Conservation (phyloP, 2,113 vertebrate genomes). For the Thalassarche chlororhynchos region DNA sequence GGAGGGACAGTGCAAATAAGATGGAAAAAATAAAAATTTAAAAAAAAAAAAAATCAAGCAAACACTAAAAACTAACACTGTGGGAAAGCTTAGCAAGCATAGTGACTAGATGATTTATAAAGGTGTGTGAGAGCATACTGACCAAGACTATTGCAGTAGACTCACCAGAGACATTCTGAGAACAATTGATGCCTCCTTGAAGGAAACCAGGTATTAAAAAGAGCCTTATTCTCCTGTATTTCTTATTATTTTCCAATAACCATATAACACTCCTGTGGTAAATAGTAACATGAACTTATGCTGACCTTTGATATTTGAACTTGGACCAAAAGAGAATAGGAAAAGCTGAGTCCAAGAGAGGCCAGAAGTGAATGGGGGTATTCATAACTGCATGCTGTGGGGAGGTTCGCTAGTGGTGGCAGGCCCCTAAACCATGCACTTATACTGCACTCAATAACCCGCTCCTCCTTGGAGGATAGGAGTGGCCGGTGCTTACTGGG, state of each 20-base stretch:
- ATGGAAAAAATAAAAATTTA: not conserved
- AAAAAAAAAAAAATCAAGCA: not conserved
- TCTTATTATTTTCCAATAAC: slow-evolving; percentile 43
- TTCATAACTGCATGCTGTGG: not conserved
- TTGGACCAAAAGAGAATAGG: not conserved
- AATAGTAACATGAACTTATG: slow-evolving; percentile 5
- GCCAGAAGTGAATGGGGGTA: not conserved
- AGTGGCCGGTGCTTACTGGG: not conserved
- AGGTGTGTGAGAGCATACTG: not conserved
- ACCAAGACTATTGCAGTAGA: not conserved
- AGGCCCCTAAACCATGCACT: not conserved
- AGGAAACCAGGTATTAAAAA: slow-evolving; percentile 13
- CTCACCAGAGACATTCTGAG: not conserved
- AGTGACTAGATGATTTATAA: not conserved
- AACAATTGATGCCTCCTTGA: not conserved
- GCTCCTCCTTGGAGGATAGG: not conserved
- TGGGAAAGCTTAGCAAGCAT: not conserved
- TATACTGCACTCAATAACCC: not conserved
- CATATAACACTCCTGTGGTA: not conserved
- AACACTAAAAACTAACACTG: not conserved
- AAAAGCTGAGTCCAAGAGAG: not conserved
- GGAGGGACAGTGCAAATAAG: not conserved
- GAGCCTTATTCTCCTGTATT: not conserved
- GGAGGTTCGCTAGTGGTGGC: not conserved
- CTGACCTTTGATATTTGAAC: slow-evolving; percentile 41